phyloP scores from a whole-genome alignment of 2,888 invertebrate species.

The Drosophila nigricruria region DNA sequence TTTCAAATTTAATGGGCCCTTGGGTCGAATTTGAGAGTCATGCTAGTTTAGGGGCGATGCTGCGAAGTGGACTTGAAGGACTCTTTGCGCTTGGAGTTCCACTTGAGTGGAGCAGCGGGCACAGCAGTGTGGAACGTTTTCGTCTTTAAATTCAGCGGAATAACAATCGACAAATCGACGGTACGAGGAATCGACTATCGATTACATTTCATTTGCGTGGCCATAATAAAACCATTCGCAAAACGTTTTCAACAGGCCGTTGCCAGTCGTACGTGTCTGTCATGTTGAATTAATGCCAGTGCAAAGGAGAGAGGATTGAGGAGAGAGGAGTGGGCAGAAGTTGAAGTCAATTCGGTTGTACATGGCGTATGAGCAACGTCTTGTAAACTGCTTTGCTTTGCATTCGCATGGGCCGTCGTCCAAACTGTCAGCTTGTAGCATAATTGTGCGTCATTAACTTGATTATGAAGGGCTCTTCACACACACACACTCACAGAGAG shows the following conservation, averaged over 20 bases:
- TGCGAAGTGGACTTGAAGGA: neutral
- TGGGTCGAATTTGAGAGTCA: neutral
- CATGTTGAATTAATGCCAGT: slow-evolving; percentile 63
- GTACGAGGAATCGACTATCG: slow-evolving; percentile 50
- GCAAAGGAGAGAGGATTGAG: too few species aligned
- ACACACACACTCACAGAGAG: slow-evolving; percentile 24
- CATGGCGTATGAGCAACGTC: slow-evolving; percentile 74
- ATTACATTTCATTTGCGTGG: slow-evolving; percentile 59
- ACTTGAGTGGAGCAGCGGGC: slow-evolving; percentile 11
- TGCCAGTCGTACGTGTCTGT: slow-evolving; percentile 68
- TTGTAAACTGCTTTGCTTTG: slow-evolving; percentile 72
- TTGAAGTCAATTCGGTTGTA: slow-evolving; percentile 9
- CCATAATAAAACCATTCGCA: slow-evolving; percentile 75
- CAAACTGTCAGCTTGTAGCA: slow-evolving; percentile 75
- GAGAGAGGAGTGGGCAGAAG: neutral
- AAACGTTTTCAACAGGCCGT: slow-evolving; percentile 70
- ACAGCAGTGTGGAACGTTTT: too few species aligned
- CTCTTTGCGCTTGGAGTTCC: slow-evolving; percentile 18
- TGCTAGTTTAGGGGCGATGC: neutral
- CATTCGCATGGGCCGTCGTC: slow-evolving; percentile 56
- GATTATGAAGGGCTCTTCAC: slow-evolving; percentile 71
- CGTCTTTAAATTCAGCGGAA: slow-evolving; percentile 36
- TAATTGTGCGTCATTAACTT: slow-evolving; percentile 80
- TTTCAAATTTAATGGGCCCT: slow-evolving; percentile 47
- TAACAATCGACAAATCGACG: slow-evolving; percentile 49